A percentile compares a stretch with the other conserved stretches of the same genome.
Conservation (phyloP, 2,113 vertebrate species). For the Crotalus helleri region DNA sequence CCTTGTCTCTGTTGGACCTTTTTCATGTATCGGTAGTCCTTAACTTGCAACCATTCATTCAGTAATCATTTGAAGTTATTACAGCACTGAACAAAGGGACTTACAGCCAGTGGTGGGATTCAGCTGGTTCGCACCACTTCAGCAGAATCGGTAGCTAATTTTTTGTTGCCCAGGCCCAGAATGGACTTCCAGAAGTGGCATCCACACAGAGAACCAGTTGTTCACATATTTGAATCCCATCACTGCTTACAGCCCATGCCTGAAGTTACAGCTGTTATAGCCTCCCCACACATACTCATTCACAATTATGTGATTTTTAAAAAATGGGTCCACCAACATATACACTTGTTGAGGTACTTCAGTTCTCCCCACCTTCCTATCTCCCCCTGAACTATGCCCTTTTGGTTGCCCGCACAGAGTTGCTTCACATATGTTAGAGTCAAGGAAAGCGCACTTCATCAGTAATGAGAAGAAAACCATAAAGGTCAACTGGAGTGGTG, state of each 20-base stretch:
- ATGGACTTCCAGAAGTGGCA: too few species aligned
- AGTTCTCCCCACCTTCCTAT: neutral
- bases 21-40: constrained; percentile 40
- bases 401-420: neutral
- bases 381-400: neutral
- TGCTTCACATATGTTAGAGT: too few species aligned
- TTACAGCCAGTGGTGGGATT: neutral
- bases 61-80: neutral
- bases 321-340: neutral
- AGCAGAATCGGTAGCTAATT: too few species aligned
- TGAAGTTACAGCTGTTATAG: neutral
- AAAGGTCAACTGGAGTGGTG: too few species aligned
- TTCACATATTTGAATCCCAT: too few species aligned
- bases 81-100: neutral
- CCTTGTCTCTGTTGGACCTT: constrained; percentile 59
- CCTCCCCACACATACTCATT: neutral
- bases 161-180: too few species aligned
- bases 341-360: neutral
- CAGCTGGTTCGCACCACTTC: too few species aligned
- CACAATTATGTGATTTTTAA: neutral
- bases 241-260: neutral
- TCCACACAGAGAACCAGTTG: too few species aligned
- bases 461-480: too few species aligned
- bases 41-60: neutral
- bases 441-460: too few species aligned